phyloP scores from a whole-genome alignment of 2,113 vertebrate species.

The Paramormyrops kingsleyae region DNA sequence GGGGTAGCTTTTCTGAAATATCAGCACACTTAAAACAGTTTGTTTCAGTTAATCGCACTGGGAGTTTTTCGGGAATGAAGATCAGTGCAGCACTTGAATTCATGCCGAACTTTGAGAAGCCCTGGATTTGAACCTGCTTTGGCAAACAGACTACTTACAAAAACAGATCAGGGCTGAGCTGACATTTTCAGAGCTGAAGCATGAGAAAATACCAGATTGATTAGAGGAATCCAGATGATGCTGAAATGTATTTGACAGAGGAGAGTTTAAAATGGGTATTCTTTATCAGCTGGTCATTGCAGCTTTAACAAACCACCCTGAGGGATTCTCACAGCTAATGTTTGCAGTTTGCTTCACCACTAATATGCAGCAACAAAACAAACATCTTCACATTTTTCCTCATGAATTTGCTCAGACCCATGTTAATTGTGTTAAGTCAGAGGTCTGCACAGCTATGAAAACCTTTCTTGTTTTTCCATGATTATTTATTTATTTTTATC shows the following conservation, averaged over 20 bases:
- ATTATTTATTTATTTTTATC: neutral
- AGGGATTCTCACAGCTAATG: neutral
- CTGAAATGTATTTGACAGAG: neutral
- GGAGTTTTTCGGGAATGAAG: neutral
- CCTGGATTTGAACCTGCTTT: neutral
- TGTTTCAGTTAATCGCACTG: neutral
- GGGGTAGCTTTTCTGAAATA: neutral
- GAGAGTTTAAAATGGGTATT: neutral
- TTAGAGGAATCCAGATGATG: neutral
- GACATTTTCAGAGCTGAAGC: slow-evolving; percentile 2
- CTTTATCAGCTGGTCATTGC: neutral
- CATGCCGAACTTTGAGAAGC: neutral
- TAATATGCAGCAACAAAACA: neutral
- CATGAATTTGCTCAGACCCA: neutral
- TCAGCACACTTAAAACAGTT: neutral
- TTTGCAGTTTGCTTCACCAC: neutral
- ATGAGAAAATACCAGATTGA: neutral
- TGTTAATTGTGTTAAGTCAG: neutral
- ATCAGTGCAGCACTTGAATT: neutral
- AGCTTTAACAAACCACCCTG: neutral
- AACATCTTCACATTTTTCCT: neutral
- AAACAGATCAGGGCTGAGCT: neutral
- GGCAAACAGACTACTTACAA: neutral
- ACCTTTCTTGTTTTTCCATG: neutral
- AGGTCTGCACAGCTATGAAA: neutral